These are phyloP conservation scores for Lepidurus arcticus DNA, from an alignment of 1,140 invertebrate species.

Conservation along the genomic window DNA sequence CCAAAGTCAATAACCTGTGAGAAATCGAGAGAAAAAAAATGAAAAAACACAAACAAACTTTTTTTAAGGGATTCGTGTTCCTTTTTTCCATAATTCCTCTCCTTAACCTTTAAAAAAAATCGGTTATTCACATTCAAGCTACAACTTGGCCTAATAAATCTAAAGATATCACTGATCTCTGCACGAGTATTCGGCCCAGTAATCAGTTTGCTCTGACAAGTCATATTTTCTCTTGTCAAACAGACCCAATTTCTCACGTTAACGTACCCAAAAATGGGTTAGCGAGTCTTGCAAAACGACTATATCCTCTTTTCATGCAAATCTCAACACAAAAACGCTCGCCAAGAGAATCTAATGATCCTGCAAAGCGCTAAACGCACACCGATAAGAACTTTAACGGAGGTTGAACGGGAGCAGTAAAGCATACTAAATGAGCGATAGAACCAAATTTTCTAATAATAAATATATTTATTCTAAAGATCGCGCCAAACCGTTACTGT, in stretches of 20 bases:
- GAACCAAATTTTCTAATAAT: neutral
- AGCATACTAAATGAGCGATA: neutral
- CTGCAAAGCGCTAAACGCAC: neutral
- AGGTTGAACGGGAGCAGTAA: neutral
- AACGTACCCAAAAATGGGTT: neutral
- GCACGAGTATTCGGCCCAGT: neutral
- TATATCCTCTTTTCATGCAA: slow-evolving; percentile 17
- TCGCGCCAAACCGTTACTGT: neutral
- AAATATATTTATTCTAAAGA: slow-evolving; percentile 19
- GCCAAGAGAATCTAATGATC: neutral
- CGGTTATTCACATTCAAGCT: neutral
- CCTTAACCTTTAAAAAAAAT: neutral
- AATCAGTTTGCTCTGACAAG: neutral
- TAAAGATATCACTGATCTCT: neutral
- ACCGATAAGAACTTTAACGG: neutral
- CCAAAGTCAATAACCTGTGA: slow-evolving; percentile 35
- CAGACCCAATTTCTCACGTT: neutral
- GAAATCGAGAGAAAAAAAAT: slow-evolving; percentile 7
- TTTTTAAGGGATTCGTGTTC: neutral
- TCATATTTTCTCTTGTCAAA: neutral
- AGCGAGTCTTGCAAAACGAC: neutral
- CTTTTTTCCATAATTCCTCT: no score
- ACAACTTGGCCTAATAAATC: neutral
- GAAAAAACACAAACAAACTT: neutral
- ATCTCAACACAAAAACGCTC: neutral